Base-by-base conservation (phyloP, 1,140 invertebrate genomes). In the Teleopsis dalmanni region DNA sequence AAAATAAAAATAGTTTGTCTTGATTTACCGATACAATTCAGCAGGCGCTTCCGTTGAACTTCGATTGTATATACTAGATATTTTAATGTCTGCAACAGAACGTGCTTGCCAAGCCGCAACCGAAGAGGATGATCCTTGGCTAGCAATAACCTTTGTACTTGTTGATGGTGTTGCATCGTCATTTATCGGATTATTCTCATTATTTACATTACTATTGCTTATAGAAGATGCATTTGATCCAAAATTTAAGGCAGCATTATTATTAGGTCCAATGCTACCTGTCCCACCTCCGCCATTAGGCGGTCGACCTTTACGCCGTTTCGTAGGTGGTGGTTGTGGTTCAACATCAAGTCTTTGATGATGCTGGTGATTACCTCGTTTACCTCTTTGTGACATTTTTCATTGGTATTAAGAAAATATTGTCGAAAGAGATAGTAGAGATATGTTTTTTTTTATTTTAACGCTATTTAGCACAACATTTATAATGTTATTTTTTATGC, bases 41-140 rank as follows among this genome's bases (percentile, higher is more conserved):
- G 88, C 90, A 41, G 90, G 90, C 62, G 87, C 86, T 72, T 92
- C 89, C 26, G 86, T 84, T 50, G 87, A 86, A 67, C 82, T 89
- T 58, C 88, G 81, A 72, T 93, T 92, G 72, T 92, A 93, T 62
- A 91, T 91, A 64, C 84, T 84, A 60, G 84, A 83, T 75, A 87
- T 86, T 74, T 91, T 91, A 63, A 91, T 81, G 73, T 91, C 88
- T 71, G 81, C 85, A 60, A 87, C 78, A 58, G 87, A 82, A 52
- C 87, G 78, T 56, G 87, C 84, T 64, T 87, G 87, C 87, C 87
- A 90, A 52, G 62, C 53, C 55, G 56, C 56, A 54, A 49, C 53
- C 40, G 51, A 53, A 27, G 54, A 56, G 14, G 54, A 48, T 19
- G 45, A 48, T 19, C 44, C 53, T 35, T 53, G 52, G 26, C 36